Percentiles rank a stretch among this genome's conserved stretches.
These are phyloP conservation scores for Patella ulyssiponensis DNA, from an alignment of 2,888 invertebrate species.

Conservation along the genomic window DNA sequence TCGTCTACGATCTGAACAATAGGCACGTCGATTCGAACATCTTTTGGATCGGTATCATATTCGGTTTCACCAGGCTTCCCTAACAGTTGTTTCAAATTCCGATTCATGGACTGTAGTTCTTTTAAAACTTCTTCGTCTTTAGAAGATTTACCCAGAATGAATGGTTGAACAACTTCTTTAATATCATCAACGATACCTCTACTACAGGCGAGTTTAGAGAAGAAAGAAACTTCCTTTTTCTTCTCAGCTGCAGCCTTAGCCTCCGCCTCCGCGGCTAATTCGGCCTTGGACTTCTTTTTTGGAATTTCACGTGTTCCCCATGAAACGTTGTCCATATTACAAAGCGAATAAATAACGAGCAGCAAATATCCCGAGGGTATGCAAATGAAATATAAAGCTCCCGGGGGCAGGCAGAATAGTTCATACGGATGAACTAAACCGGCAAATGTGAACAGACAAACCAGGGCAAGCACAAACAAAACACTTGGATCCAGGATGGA, in stretches of 20 bases:
- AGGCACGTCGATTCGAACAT: background rate
- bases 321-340: conserved; percentile 65
- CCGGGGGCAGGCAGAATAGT: conserved; percentile 51
- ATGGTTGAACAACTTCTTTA: conserved; percentile 41
- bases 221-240: conserved; percentile 78
- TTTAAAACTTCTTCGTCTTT: background rate
- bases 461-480: conserved; percentile 59
- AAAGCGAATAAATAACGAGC: conserved; percentile 67
- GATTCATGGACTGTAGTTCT: background rate
- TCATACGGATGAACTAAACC: conserved; percentile 65
- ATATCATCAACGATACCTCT: conserved; percentile 42
- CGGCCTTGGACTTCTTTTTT: conserved; percentile 56
- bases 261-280: conserved; percentile 79
- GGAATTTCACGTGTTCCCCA: conserved; percentile 70
- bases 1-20: conserved; percentile 3
- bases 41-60: no score
- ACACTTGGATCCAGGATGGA: conserved; percentile 65
- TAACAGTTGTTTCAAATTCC: background rate
- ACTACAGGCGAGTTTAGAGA: conserved; percentile 27
- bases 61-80: conserved; percentile 25
- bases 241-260: conserved; percentile 80
- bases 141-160: no score
- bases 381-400: conserved; percentile 64
- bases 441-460: conserved; percentile 58
- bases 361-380: conserved; percentile 69